Conservation (phyloP, 2,113 vertebrate species). For the Calidris pygmaea region DNA sequence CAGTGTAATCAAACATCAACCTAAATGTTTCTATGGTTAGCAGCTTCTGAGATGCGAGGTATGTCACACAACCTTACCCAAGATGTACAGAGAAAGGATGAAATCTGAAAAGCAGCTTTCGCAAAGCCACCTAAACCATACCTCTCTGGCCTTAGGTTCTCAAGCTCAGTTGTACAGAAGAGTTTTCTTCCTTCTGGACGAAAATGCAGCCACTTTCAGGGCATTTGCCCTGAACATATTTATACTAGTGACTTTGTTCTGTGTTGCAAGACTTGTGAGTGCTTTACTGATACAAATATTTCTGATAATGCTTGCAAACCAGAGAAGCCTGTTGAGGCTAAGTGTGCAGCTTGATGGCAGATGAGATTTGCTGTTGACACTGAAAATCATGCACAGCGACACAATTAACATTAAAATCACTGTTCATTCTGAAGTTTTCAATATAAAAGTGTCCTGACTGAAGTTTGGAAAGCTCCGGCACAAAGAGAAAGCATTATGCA, state of each 20-base stretch:
- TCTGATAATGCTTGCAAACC: background rate
- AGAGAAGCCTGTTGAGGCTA: background rate
- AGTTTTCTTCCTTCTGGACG: background rate
- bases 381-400: background rate
- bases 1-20: background rate
- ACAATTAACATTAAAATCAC: background rate
- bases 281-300: background rate
- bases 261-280: background rate
- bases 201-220: background rate
- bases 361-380: background rate
- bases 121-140: background rate
- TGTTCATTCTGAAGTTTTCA: background rate
- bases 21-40: background rate
- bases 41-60: background rate
- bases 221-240: background rate
- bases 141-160: background rate
- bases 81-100: background rate
- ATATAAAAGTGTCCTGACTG: fast-evolving
- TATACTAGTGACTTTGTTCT: background rate
- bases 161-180: background rate
- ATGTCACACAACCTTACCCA: fast-evolving
- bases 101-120: background rate
- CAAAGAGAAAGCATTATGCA: background rate
- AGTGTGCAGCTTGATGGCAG: background rate
- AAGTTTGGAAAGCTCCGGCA: background rate